These are phyloP conservation scores for Porites evermanni DNA, from an alignment of 92 coral and sea anemone genomes.

Conservation along the genomic window DNA sequence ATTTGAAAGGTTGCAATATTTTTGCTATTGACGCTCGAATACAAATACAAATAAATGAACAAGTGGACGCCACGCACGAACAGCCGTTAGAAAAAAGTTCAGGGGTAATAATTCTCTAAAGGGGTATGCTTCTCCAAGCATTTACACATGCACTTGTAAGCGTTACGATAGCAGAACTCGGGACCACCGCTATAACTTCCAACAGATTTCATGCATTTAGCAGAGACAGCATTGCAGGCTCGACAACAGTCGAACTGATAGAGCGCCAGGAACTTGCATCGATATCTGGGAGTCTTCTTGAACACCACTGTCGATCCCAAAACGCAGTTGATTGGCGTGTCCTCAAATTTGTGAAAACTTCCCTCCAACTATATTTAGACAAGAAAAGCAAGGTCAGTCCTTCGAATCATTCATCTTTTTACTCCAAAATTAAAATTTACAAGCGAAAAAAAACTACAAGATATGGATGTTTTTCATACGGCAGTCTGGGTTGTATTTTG, in stretches of 20 bases:
- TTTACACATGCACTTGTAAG: slow-evolving; percentile 12
- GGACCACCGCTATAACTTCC: background rate
- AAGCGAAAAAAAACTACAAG: background rate
- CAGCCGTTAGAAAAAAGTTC: too few species aligned
- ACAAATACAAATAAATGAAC: too few species aligned
- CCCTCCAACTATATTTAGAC: background rate
- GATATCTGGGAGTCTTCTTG: background rate
- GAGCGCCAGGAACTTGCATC: background rate
- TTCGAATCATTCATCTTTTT: background rate
- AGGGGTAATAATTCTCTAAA: background rate
- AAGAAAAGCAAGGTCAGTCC: background rate
- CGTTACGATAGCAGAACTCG: background rate
- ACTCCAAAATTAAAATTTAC: background rate
- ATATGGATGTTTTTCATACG: background rate
- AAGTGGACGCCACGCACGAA: too few species aligned
- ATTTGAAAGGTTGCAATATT: too few species aligned
- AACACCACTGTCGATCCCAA: slow-evolving; percentile 12
- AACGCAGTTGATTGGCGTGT: background rate
- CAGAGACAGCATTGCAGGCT: background rate
- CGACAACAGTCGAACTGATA: slow-evolving; percentile 15
- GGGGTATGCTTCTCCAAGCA: slow-evolving; percentile 16
- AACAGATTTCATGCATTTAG: background rate
- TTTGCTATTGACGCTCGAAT: too few species aligned
- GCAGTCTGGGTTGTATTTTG: too few species aligned
- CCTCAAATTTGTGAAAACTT: slow-evolving; percentile 22